These are phyloP conservation scores for Semibalanus balanoides DNA, from an alignment of 1,140 invertebrate species.

Conservation along the genomic window DNA sequence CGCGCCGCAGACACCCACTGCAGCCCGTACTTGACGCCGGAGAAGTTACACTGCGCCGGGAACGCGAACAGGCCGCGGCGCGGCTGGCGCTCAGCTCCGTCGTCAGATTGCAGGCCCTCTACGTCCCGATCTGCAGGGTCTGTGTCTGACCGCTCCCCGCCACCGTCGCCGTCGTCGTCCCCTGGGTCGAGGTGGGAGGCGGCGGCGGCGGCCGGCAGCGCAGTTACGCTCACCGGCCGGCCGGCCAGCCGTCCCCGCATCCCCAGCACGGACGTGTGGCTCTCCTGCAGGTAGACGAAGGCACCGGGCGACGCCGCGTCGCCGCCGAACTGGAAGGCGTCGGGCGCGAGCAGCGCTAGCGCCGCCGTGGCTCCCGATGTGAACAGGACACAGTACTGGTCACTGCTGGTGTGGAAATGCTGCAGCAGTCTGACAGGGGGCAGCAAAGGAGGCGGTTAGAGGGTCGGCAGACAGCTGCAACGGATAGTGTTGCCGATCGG, in stretches of 20 bases:
- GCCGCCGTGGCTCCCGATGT: conserved; percentile 75
- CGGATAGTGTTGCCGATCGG: too few species aligned
- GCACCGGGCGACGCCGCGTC: conserved; percentile 32
- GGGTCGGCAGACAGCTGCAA: too few species aligned
- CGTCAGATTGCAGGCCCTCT: too few species aligned
- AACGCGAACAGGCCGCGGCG: conserved; percentile 58
- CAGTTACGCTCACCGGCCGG: conserved; percentile 13
- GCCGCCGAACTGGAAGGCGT: conserved; percentile 52
- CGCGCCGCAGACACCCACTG: conserved; percentile 51
- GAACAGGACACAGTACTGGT: conserved; percentile 77
- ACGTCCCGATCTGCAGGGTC: too few species aligned
- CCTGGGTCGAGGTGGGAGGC: too few species aligned
- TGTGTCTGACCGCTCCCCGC: background rate
- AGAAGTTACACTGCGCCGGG: conserved; percentile 89
- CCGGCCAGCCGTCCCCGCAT: conserved; percentile 48
- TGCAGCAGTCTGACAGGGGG: conserved; percentile 59
- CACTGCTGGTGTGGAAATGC: conserved; percentile 63
- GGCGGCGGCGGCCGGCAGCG: too few species aligned
- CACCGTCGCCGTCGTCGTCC: background rate
- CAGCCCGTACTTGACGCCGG: conserved; percentile 74
- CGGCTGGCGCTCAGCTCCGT: too few species aligned
- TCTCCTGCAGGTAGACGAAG: conserved; percentile 74
- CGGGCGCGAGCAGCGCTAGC: conserved; percentile 66
- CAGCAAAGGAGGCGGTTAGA: too few species aligned
- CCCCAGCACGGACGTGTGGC: conserved; percentile 88